Base-by-base conservation (phyloP, 2,888 invertebrate genomes). In the Agrilus mali region DNA sequence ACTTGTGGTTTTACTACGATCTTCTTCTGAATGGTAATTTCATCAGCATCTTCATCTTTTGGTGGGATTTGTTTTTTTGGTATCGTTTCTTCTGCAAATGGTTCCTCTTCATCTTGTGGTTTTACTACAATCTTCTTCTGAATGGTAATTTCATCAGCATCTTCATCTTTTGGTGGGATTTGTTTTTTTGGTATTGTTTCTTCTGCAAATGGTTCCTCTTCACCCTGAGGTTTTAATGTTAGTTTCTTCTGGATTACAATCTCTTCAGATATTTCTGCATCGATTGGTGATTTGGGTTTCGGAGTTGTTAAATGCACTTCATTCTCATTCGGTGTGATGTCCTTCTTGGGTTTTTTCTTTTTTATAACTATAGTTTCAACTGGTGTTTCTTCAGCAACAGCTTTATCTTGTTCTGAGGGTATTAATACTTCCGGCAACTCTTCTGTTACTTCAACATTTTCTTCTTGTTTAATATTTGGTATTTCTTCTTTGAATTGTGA, bases 171-270 rank as follows among this genome's bases (percentile, higher is more conserved):
- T n/a, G n/a, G n/a, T n/a, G n/a, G n/a, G n/a, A n/a, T n/a, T n/a
- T n/a, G n/a, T n/a, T n/a, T n/a, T n/a, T n/a, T n/a, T n/a, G n/a
- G n/a, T n/a, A n/a, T n/a, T n/a, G n/a, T n/a, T n/a, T n/a, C n/a
- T n/a, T n/a, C n/a, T n/a, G n/a, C n/a, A n/a, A n/a, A n/a, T n/a
- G n/a, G n/a, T n/a, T n/a, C n/a, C n/a, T n/a, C n/a, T n/a, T n/a
- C n/a, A n/a, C n/a, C n/a, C n/a, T n/a, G n/a, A n/a, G n/a, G n/a
- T n/a, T n/a, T n/a, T n/a, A n/a, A n/a, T n/a, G n/a, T n/a, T n/a
- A n/a, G n/a, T n/a, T n/a, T n/a, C n/a, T n/a, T n/a, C n/a, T n/a
- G 81, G 10, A 83, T 71, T 0, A 78, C 82, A 16, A 81, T 70
- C 57, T 75, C 74, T 55, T 75, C 71, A 40, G 72, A 69, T 44